phyloP scores from a whole-genome alignment of 2,797 vertebrate genomes.

The Nannoperca australis region DNA sequence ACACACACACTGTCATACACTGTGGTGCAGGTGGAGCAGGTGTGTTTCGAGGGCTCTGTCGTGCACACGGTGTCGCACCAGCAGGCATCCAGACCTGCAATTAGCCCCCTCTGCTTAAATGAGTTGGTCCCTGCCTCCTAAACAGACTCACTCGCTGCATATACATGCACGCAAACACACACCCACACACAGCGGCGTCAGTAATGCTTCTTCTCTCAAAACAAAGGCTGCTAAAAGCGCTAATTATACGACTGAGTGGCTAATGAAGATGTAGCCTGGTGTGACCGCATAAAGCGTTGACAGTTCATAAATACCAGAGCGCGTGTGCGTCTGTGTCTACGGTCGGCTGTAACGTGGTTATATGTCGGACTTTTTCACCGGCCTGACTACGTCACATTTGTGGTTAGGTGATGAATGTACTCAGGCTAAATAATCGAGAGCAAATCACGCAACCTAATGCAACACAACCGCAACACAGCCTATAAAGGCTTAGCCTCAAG shows the following conservation, averaged over 20 bases:
- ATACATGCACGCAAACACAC: neutral
- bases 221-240: constrained; percentile 47
- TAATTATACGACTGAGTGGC: constrained; percentile 60
- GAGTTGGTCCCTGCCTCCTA: constrained; percentile 4
- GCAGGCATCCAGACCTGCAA: constrained; percentile 29
- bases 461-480: constrained; percentile 48
- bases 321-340: neutral
- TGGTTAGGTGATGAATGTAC: constrained; percentile 16
- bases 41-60: constrained; percentile 4
- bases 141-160: constrained; percentile 1
- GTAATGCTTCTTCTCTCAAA: constrained; percentile 19
- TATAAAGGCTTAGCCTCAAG: constrained; percentile 13
- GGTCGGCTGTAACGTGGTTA: neutral
- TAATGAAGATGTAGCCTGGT: constrained; percentile 49
- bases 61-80: neutral
- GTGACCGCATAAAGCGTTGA: constrained; percentile 12
- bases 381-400: neutral
- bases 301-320: neutral
- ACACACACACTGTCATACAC: neutral
- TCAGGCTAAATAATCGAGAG: neutral
- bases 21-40: constrained; percentile 1
- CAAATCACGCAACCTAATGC: constrained; percentile 54
- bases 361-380: neutral
- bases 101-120: constrained; percentile 54
- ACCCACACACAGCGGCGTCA: neutral